phyloP scores from a whole-genome alignment of 2,797 vertebrate genomes.

The Lutjanus argentimaculatus region DNA sequence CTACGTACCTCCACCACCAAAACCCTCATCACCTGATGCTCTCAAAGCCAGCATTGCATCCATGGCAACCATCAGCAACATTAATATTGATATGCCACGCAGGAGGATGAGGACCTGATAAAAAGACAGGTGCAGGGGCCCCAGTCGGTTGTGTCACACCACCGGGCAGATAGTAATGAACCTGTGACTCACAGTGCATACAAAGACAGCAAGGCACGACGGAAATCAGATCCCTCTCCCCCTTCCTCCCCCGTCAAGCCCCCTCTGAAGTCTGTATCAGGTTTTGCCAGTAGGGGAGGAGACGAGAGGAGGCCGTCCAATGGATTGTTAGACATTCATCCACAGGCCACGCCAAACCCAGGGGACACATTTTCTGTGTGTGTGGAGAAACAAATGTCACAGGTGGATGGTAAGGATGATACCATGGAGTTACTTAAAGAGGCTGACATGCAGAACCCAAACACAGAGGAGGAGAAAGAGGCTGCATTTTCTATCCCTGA shows the following conservation, averaged over 20 bases:
- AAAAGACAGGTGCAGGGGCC: conserved; percentile 59
- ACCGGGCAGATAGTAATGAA: conserved; percentile 18
- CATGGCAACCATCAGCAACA: conserved; percentile 90
- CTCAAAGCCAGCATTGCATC: conserved; percentile 78
- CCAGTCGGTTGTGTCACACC: conserved; percentile 59
- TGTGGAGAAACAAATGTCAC: conserved; percentile 57
- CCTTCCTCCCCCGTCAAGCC: conserved; percentile 44
- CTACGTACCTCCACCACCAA: conserved; percentile 41
- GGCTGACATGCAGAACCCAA: conserved; percentile 50
- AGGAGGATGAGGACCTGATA: conserved; percentile 63
- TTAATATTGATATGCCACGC: conserved; percentile 87
- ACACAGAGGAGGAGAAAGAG: conserved; percentile 17
- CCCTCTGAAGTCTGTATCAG: conserved; percentile 60
- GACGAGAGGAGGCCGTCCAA: conserved; percentile 63
- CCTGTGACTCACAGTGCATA: conserved; percentile 38
- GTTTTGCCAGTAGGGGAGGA: conserved; percentile 56
- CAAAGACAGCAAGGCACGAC: conserved; percentile 61
- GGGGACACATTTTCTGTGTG: conserved; percentile 44
- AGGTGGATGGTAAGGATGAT: conserved; percentile 74
- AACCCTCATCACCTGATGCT: conserved; percentile 66
- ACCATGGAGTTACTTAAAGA: conserved; percentile 87
- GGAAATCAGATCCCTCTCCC: conserved; percentile 68
- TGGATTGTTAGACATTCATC: conserved; percentile 61
- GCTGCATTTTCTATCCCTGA: conserved; percentile 17
- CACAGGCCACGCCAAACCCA: conserved; percentile 54